These are phyloP conservation scores for Carettochelys insculpta DNA, from an alignment of 2,113 vertebrate species.

Conservation along the genomic window DNA sequence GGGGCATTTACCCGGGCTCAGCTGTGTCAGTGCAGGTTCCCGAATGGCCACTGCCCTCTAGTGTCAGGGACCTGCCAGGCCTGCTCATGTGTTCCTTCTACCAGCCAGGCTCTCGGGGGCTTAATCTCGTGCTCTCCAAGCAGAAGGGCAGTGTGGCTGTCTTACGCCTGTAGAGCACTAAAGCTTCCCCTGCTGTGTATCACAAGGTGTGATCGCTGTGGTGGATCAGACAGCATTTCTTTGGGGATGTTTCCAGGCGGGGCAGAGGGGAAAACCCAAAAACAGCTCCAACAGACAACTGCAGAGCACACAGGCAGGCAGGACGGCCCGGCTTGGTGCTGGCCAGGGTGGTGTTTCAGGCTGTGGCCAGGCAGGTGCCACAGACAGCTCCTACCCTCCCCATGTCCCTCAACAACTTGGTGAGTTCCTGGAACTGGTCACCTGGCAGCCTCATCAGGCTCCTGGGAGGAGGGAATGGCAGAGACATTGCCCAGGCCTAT, in stretches of 20 bases:
- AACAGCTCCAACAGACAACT: neutral
- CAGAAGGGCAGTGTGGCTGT: neutral
- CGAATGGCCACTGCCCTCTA: neutral
- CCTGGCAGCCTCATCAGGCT: too few species aligned
- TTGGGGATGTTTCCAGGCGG: neutral
- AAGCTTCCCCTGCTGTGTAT: neutral
- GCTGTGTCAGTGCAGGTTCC: too few species aligned
- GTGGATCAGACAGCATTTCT: neutral
- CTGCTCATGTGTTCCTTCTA: neutral
- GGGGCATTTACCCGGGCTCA: neutral
- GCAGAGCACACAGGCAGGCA: neutral
- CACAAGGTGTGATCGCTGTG: neutral
- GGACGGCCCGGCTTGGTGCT: neutral
- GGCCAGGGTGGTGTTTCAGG: neutral
- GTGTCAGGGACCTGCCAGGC: neutral
- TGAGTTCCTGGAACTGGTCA: too few species aligned
- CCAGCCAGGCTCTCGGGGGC: neutral
- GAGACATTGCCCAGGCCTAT: neutral
- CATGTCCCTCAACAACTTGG: too few species aligned
- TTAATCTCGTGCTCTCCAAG: neutral
- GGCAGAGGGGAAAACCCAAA: neutral
- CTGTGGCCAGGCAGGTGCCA: too few species aligned
- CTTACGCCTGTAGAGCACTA: neutral
- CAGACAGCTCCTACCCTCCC: too few species aligned
- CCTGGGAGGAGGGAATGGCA: neutral